Percentiles rank a stretch among this genome's conserved stretches.
Evolutionary conservation across 2,113 vertebrate species (phyloP).

Genomic region (Dasyprocta punctata): DNA sequence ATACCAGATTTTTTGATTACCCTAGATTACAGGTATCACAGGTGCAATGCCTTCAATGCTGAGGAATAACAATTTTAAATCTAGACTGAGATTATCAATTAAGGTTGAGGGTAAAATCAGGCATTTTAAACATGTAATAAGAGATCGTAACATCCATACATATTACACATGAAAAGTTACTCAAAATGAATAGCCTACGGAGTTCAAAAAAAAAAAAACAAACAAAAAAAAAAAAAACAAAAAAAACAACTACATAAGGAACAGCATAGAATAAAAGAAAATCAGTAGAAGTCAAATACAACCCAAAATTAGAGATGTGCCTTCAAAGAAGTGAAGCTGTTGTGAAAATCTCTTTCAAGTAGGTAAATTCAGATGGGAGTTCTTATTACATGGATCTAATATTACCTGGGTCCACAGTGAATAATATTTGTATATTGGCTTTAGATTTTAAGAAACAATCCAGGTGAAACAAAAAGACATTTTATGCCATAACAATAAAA

Average conservation of each 20-base stretch:
- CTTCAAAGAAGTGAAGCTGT: not conserved
- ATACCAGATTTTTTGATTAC: not conserved
- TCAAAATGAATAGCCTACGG: not conserved
- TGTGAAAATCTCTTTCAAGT: not conserved
- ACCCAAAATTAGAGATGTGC: not conserved
- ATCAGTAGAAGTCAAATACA: not conserved
- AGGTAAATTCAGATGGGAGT: not conserved
- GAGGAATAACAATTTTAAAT: not conserved
- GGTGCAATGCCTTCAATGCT: not conserved
- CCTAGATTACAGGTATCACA: not conserved
- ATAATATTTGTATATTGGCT: not conserved
- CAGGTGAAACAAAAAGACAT: not conserved
- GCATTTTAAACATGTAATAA: not conserved
- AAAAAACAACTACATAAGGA: not conserved
- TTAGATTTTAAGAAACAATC: not conserved
- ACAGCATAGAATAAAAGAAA: not conserved
- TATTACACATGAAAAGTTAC: not conserved
- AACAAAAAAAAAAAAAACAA: not conserved
- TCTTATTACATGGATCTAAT: not conserved
- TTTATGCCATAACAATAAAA: not conserved
- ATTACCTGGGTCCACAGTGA: not conserved
- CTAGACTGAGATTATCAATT: conserved; percentile 43
- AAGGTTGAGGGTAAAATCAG: not conserved
- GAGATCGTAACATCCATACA: not conserved
- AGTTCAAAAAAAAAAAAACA: not conserved